phyloP scores from a whole-genome alignment of 2,113 vertebrate genomes.

The Ginglymostoma cirratum region DNA sequence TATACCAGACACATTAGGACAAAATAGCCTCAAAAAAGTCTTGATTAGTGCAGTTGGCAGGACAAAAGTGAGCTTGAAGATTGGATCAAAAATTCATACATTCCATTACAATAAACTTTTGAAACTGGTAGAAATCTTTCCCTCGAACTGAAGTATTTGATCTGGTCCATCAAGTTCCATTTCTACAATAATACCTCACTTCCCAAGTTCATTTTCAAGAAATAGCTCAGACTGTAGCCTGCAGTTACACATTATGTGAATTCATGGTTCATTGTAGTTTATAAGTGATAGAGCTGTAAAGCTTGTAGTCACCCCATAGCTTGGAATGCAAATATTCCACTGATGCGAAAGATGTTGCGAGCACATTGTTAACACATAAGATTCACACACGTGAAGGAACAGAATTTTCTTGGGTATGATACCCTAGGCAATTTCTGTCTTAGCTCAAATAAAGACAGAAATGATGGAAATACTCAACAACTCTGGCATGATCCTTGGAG shows the following conservation, averaged over 20 bases:
- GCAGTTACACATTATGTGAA: background rate
- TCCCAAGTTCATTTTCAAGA: background rate
- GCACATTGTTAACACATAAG: background rate
- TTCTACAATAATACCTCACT: background rate
- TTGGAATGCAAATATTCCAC: constrained; percentile 4
- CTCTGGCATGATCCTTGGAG: background rate
- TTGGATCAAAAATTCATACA: background rate
- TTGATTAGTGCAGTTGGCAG: background rate
- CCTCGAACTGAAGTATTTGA: background rate
- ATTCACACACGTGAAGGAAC: background rate
- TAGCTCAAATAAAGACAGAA: background rate
- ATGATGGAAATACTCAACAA: background rate
- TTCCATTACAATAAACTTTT: background rate
- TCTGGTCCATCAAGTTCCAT: background rate
- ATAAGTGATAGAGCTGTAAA: background rate
- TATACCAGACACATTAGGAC: background rate
- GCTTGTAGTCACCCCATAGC: background rate
- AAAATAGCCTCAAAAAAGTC: background rate
- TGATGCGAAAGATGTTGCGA: background rate
- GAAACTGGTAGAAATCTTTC: background rate
- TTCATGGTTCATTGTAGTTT: background rate
- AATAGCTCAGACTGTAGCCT: background rate
- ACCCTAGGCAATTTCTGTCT: background rate
- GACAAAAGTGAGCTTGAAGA: background rate
- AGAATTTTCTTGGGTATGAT: background rate